phyloP scores from a whole-genome alignment of 2,797 vertebrate species.

The Masticophis lateralis region DNA sequence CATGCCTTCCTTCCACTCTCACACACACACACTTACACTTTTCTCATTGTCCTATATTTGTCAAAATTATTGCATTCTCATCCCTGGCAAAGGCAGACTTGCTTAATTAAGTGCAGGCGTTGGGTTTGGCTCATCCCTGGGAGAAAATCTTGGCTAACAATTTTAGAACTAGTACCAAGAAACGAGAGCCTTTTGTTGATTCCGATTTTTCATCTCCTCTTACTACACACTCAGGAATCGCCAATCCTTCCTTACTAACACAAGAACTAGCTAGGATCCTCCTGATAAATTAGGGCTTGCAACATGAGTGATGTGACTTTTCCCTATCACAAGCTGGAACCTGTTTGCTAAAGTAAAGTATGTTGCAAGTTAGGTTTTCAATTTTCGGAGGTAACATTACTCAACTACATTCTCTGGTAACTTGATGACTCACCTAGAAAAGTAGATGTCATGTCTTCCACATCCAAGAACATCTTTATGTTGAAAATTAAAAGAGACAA shows the following conservation, averaged over 20 bases:
- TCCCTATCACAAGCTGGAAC: conserved; percentile 27
- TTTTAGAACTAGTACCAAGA: background rate
- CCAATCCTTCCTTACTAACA: conserved; percentile 53
- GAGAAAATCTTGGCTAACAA: conserved; percentile 8
- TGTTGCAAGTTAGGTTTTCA: conserved; percentile 20
- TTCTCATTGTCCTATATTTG: conserved; percentile 17
- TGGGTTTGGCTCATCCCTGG: conserved; percentile 10
- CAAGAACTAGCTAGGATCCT: conserved; percentile 32
- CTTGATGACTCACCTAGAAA: background rate
- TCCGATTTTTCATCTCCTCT: conserved; percentile 27
- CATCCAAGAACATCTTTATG: background rate
- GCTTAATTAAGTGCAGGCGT: conserved; percentile 13
- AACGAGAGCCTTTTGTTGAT: conserved; percentile 27
- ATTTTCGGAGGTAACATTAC: background rate
- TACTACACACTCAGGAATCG: conserved; percentile 48
- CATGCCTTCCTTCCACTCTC: background rate
- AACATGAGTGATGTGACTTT: conserved; percentile 37
- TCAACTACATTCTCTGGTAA: background rate
- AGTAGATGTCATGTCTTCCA: background rate
- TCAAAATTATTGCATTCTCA: conserved; percentile 16
- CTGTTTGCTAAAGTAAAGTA: conserved; percentile 31
- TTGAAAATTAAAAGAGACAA: background rate
- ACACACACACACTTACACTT: background rate
- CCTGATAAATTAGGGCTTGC: conserved; percentile 57
- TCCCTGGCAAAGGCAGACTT: conserved; percentile 5